These are phyloP conservation scores for Schrankia costaestrigalis DNA, from an alignment of 2,888 invertebrate genomes.

Conservation along the genomic window DNA sequence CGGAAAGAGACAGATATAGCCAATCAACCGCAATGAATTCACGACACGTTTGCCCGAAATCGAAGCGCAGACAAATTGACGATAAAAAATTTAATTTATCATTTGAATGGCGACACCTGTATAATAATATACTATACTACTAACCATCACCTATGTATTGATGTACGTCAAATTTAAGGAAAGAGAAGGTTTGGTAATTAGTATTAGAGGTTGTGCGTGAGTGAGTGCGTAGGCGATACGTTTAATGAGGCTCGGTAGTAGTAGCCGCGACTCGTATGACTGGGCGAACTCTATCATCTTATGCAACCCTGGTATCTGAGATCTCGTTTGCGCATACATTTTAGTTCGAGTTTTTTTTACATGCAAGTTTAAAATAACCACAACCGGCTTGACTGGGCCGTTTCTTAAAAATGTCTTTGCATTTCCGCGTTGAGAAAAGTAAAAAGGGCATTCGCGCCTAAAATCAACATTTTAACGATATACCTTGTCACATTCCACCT, in stretches of 20 bases:
- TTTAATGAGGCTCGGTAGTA: conserved; percentile 50
- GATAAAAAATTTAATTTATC: conserved; percentile 41
- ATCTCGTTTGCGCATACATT: conserved; percentile 76
- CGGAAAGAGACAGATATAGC: conserved; percentile 27
- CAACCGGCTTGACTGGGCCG: conserved; percentile 67
- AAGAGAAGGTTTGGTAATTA: conserved; percentile 61
- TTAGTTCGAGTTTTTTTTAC: conserved; percentile 69
- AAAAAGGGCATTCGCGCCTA: conserved; percentile 68
- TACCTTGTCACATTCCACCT: too few relatives aligned
- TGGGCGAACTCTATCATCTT: conserved; percentile 49
- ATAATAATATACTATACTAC: too few relatives aligned
- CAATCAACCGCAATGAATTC: conserved; percentile 37
- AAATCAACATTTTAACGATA: conserved; percentile 33
- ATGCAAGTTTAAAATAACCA: conserved; percentile 61
- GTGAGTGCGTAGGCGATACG: conserved; percentile 57
- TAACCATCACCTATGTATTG: conserved; percentile 26
- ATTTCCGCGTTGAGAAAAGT: conserved; percentile 74
- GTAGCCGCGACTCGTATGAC: conserved; percentile 53
- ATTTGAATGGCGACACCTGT: conserved; percentile 34
- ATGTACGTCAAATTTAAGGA: conserved; percentile 42
- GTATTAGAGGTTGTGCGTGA: conserved; percentile 38
- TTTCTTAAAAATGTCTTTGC: conserved; percentile 70
- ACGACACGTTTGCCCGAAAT: conserved; percentile 39
- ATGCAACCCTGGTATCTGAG: conserved; percentile 69
- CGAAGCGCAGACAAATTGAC: conserved; percentile 44